Percentiles rank a stretch among this genome's conserved stretches.
phyloP scores from a whole-genome alignment of 1,140 invertebrate genomes.

The Bombus superbus region DNA sequence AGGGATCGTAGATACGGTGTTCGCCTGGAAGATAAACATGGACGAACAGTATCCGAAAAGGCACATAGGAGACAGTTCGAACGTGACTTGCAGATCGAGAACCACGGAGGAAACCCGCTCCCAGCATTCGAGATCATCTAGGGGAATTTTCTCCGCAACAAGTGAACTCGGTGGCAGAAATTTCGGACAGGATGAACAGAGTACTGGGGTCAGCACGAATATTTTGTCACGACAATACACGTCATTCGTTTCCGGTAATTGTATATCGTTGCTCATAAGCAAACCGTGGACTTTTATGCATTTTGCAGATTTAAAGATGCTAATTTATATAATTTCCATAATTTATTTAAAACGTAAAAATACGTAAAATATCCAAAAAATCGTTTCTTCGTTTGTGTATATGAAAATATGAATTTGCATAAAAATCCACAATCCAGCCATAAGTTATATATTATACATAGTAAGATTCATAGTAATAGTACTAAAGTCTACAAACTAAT shows the following conservation, averaged over 20 bases:
- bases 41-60: conserved; percentile 67
- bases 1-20: conserved; percentile 64
- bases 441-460: too few species aligned
- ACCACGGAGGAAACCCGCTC: background rate
- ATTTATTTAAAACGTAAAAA: too few species aligned
- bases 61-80: conserved; percentile 2
- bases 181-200: background rate
- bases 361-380: too few species aligned
- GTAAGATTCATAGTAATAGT: background rate
- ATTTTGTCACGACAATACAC: background rate
- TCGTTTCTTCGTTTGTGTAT: too few species aligned
- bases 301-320: too few species aligned
- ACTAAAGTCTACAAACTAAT: background rate
- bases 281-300: too few species aligned
- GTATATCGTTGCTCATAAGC: too few species aligned
- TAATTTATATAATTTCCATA: too few species aligned
- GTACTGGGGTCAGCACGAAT: background rate
- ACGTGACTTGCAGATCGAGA: background rate
- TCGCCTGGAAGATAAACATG: conserved; percentile 69
- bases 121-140: conserved; percentile 37
- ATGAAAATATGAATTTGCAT: background rate
- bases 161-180: background rate
- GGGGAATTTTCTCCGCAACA: conserved; percentile 40
- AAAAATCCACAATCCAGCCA: too few species aligned
- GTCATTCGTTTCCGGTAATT: background rate